These are phyloP conservation scores for Pseudopipra pipra DNA, from an alignment of 2,113 vertebrate species.

Conservation along the genomic window DNA sequence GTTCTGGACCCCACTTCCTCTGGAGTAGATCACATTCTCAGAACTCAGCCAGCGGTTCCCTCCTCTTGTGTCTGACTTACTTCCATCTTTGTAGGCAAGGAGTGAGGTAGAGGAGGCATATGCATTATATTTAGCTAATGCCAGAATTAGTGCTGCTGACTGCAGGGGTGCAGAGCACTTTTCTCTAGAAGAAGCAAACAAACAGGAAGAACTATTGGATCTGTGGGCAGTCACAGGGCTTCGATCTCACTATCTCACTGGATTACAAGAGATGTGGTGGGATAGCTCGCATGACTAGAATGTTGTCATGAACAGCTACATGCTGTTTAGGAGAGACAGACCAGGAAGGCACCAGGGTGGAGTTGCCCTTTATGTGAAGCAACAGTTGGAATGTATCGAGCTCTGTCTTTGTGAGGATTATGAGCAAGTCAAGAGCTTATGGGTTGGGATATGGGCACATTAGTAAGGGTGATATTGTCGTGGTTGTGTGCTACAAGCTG, in stretches of 20 bases:
- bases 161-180: neutral
- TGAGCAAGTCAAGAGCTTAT: neutral
- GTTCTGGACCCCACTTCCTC: slow-evolving; percentile 24
- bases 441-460: neutral
- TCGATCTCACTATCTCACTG: neutral
- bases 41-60: neutral
- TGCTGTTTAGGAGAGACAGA: neutral
- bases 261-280: neutral
- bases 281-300: neutral
- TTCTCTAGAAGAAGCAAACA: neutral
- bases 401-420: neutral
- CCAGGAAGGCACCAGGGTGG: neutral
- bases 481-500: neutral
- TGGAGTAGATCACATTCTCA: neutral
- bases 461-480: neutral
- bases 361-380: neutral
- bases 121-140: neutral
- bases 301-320: neutral
- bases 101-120: neutral
- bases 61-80: neutral
- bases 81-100: neutral
- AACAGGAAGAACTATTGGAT: neutral
- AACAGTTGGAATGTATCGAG: neutral
- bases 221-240: neutral
- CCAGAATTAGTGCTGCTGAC: neutral